These are phyloP conservation scores for Hymenochirus boettgeri DNA, from an alignment of 2,113 vertebrate species.

Conservation along the genomic window DNA sequence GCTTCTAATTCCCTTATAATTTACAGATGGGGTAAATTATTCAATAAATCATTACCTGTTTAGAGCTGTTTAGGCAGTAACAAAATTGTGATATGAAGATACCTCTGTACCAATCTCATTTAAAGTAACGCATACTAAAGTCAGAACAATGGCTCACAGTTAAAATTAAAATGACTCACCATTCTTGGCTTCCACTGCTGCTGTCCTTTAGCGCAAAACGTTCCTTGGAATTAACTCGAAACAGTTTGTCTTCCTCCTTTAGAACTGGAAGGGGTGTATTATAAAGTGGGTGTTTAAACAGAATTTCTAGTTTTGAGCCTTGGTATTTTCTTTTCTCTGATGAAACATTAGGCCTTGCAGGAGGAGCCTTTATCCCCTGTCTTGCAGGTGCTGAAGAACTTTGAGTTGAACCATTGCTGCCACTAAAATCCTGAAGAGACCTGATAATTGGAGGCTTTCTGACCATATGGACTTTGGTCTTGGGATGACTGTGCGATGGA, in stretches of 20 bases:
- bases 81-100: too few species aligned
- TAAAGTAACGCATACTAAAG: too few species aligned
- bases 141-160: too few species aligned
- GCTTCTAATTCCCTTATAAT: too few species aligned
- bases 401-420: conserved; percentile 49
- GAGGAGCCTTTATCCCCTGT: background rate
- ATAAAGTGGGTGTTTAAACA: conserved; percentile 73
- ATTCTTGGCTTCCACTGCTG: conserved; percentile 51
- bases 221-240: conserved; percentile 59
- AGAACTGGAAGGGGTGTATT: conserved; percentile 49
- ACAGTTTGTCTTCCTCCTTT: conserved; percentile 66
- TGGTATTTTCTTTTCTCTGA: accelerated
- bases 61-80: too few species aligned
- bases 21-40: too few species aligned
- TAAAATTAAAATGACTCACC: conserved; percentile 55
- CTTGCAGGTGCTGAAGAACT: conserved; percentile 23
- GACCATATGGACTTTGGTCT: background rate
- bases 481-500: background rate
- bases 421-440: conserved; percentile 52
- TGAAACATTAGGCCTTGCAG: background rate
- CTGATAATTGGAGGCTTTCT: conserved; percentile 21
- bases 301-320: conserved; percentile 57
- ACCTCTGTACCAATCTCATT: too few species aligned
- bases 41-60: too few species aligned
- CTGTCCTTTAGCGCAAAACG: conserved; percentile 56